Evolutionary conservation across 2,113 vertebrate species (phyloP).

Genomic region (Erythrolamprus reginae): DNA sequence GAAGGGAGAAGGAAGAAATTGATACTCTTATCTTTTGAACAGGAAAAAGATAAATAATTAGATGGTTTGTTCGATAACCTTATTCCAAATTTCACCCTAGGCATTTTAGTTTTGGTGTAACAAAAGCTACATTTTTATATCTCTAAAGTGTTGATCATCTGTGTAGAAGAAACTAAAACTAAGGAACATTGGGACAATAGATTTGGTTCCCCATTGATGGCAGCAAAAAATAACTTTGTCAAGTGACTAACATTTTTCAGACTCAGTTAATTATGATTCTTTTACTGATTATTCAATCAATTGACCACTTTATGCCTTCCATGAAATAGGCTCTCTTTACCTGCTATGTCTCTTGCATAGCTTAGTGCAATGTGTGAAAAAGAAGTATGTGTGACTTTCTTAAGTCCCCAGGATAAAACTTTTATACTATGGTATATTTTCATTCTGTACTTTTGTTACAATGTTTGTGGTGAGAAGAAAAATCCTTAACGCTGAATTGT

Average conservation of each 20-base stretch:
- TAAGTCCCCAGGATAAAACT: not conserved
- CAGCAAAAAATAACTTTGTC: not conserved
- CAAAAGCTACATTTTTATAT: not conserved
- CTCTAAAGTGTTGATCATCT: not conserved
- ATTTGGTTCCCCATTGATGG: not conserved
- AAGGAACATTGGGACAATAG: not conserved
- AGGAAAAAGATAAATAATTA: not conserved
- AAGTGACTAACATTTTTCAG: not conserved
- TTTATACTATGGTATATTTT: not conserved
- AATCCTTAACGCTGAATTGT: not conserved
- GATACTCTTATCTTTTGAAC: not conserved
- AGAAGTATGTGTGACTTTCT: not conserved
- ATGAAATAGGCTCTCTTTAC: not conserved
- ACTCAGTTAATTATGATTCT: slow-evolving; percentile 2
- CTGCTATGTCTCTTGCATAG: not conserved
- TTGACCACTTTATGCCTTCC: slow-evolving; percentile 2
- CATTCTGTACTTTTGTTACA: not conserved
- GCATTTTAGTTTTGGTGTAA: not conserved
- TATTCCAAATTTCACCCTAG: not conserved
- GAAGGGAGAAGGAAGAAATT: not conserved
- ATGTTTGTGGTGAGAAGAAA: not conserved
- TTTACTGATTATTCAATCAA: slow-evolving; percentile 17
- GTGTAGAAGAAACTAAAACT: not conserved
- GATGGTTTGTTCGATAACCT: not conserved
- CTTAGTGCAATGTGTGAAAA: not conserved